Evolutionary conservation across 2,797 vertebrate genomes (phyloP).

Genomic region (Betta splendens): DNA sequence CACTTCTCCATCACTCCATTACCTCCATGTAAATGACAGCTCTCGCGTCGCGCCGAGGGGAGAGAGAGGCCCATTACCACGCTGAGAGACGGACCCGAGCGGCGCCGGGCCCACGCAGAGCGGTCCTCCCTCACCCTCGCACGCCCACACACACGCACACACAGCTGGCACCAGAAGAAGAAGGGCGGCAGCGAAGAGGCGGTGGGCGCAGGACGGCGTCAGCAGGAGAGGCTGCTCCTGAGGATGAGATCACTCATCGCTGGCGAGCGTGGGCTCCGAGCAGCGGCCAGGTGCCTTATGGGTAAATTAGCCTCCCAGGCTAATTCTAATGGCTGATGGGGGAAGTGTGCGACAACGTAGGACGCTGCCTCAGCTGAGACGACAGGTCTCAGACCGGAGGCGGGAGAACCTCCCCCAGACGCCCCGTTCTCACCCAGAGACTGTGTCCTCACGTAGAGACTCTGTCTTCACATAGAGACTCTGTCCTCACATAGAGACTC

Average conservation of each 20-base stretch:
- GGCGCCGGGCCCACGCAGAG: slow-evolving; percentile 77
- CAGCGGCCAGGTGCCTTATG: slow-evolving; percentile 22
- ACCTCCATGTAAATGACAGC: slow-evolving; percentile 82
- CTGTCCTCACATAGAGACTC: too few relatives aligned
- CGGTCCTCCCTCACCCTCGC: slow-evolving; percentile 76
- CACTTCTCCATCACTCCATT: slow-evolving; percentile 80
- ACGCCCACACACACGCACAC: slow-evolving; percentile 63
- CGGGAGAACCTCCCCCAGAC: too few relatives aligned
- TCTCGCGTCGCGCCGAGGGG: slow-evolving; percentile 76
- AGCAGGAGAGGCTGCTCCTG: slow-evolving; percentile 31
- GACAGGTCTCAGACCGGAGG: slow-evolving; percentile 9
- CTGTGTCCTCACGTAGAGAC: too few relatives aligned
- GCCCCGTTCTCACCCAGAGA: too few relatives aligned
- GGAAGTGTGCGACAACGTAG: slow-evolving; percentile 10
- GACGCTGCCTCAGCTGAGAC: slow-evolving; percentile 8
- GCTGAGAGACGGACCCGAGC: slow-evolving; percentile 72
- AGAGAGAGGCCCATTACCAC: slow-evolving; percentile 80
- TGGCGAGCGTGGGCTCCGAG: slow-evolving; percentile 32
- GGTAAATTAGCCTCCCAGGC: slow-evolving; percentile 26
- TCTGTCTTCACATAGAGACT: too few relatives aligned
- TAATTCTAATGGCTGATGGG: slow-evolving; percentile 12
- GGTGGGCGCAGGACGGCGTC: slow-evolving; percentile 53
- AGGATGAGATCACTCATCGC: slow-evolving; percentile 50
- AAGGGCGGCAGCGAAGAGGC: slow-evolving; percentile 39
- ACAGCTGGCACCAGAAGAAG: slow-evolving; percentile 65